These are phyloP conservation scores for Gallinago stenura DNA, from an alignment of 2,797 vertebrate genomes.

Conservation along the genomic window DNA sequence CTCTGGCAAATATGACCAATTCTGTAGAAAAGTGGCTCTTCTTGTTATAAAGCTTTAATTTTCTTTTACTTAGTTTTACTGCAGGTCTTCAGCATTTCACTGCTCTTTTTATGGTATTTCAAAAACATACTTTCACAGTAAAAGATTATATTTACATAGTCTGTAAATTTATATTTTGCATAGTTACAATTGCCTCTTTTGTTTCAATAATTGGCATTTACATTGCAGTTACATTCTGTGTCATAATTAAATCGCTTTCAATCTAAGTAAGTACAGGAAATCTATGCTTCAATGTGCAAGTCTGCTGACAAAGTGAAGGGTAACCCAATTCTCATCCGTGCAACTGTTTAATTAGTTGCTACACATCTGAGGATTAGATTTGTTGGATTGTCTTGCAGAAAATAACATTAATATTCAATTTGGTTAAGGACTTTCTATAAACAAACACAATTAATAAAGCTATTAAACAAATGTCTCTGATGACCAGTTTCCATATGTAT, in stretches of 20 bases:
- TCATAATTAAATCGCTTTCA: constrained; percentile 41
- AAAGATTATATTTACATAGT: background rate
- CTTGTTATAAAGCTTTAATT: constrained; percentile 9
- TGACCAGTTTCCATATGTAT: constrained; percentile 23
- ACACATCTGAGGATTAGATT: constrained; percentile 53
- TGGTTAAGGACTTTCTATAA: constrained; percentile 54
- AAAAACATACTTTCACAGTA: background rate
- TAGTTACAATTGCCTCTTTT: background rate
- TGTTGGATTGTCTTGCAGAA: constrained; percentile 59
- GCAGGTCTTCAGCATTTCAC: background rate
- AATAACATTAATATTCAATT: constrained; percentile 68
- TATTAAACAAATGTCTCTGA: constrained; percentile 53
- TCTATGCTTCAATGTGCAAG: constrained; percentile 9
- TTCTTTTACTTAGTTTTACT: constrained; percentile 26
- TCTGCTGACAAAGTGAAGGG: constrained; percentile 56
- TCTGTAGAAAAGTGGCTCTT: background rate
- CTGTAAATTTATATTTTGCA: background rate
- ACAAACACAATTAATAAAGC: constrained; percentile 63
- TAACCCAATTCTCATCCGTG: constrained; percentile 38
- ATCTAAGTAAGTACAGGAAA: constrained; percentile 30
- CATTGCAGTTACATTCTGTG: background rate
- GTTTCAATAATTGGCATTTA: background rate
- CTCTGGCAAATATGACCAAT: background rate
- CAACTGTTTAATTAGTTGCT: constrained; percentile 65
- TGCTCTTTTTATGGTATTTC: background rate